These are phyloP conservation scores for Rhea americana DNA, from an alignment of 2,113 vertebrate genomes.

Conservation along the genomic window DNA sequence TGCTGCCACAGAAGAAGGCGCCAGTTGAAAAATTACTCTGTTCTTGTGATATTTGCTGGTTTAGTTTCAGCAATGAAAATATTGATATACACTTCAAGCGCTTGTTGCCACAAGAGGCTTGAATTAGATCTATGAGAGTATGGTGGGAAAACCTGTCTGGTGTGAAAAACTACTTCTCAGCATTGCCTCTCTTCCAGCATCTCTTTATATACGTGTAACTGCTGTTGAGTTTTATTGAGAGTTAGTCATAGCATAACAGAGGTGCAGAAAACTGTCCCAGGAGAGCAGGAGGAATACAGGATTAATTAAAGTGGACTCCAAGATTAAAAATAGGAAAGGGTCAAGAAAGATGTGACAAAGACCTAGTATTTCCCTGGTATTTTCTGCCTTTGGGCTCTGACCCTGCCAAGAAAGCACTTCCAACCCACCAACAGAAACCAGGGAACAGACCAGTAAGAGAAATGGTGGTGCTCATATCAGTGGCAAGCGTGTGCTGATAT, in stretches of 20 bases:
- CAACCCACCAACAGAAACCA: rapidly evolving
- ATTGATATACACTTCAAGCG: slow-evolving; percentile 46
- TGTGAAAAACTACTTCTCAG: slow-evolving; percentile 18
- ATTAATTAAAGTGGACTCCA: neutral
- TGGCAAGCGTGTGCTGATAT: neutral
- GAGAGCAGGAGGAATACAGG: neutral
- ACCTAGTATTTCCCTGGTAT: neutral
- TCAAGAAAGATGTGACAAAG: rapidly evolving
- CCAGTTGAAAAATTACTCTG: slow-evolving; percentile 55
- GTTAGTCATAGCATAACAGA: neutral
- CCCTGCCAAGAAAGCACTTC: neutral
- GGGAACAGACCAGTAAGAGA: neutral
- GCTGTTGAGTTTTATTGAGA: slow-evolving; percentile 14
- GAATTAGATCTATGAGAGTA: neutral
- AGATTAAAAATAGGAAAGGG: neutral
- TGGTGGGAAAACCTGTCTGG: slow-evolving; percentile 14
- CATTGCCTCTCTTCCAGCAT: neutral
- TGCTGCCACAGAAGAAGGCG: slow-evolving; percentile 46
- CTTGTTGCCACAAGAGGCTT: neutral
- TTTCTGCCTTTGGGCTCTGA: neutral
- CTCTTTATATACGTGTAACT: neutral
- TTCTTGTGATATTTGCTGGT: slow-evolving; percentile 64
- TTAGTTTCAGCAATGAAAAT: slow-evolving; percentile 43
- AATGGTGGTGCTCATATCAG: neutral
- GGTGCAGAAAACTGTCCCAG: neutral